Conservation (phyloP, 2,888 invertebrate genomes). For the Papilio elwesi region DNA sequence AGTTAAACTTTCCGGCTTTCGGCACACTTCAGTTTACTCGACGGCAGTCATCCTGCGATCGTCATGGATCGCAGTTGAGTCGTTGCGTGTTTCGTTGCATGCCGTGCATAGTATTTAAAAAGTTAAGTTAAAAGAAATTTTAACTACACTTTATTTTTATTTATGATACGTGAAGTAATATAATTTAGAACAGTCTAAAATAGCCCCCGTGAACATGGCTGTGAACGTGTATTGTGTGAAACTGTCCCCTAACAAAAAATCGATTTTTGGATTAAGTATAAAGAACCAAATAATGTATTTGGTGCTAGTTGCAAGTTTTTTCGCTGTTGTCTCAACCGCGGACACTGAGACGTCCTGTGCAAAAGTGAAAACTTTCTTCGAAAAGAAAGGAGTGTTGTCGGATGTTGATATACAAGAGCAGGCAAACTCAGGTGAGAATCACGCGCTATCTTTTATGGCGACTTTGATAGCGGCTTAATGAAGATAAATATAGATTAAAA, state of each 20-base stretch:
- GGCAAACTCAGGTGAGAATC: conserved; percentile 82
- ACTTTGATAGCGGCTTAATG: conserved; percentile 62
- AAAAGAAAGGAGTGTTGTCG: conserved; percentile 79
- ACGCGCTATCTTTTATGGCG: conserved; percentile 53
- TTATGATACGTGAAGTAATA: conserved; percentile 61
- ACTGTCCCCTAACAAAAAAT: conserved; percentile 81
- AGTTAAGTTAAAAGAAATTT: conserved; percentile 51
- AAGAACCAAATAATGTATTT: conserved; percentile 77
- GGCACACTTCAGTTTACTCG: conserved; percentile 59
- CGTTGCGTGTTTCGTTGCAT: conserved; percentile 53
- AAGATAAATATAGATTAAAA: conserved; percentile 56
- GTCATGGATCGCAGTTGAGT: conserved; percentile 77
- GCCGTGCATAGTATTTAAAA: conserved; percentile 51
- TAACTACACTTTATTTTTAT: conserved; percentile 63
- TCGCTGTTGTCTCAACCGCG: conserved; percentile 65
- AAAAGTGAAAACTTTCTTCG: conserved; percentile 78
- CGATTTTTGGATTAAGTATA: conserved; percentile 81
- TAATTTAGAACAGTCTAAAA: conserved; percentile 53
- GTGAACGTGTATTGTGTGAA: conserved; percentile 80
- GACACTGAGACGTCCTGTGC: conserved; percentile 78
- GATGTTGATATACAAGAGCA: conserved; percentile 76
- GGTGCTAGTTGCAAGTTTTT: conserved; percentile 70
- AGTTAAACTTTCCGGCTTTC: conserved; percentile 40
- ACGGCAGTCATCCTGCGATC: conserved; percentile 73
- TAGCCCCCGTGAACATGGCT: conserved; percentile 68